Evolutionary conservation across 2,888 invertebrate genomes (phyloP), one percentile per base, ranked within the genome.

Genomic region (Gryllus longicercus): DNA sequence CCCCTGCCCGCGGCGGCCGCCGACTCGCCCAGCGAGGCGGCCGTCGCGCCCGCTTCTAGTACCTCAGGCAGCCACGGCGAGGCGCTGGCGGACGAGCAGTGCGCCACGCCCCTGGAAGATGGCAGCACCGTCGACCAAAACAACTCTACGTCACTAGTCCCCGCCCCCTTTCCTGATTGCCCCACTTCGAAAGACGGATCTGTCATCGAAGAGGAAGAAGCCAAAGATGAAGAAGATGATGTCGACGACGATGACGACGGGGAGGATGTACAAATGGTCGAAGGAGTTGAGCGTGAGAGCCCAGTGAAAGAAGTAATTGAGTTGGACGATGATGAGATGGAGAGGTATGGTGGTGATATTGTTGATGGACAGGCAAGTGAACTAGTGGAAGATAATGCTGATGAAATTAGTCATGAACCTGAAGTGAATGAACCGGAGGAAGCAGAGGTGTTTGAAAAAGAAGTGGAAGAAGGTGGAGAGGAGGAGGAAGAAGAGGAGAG

Each of bases 391-490:
- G 77, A 80, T 21, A 50, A 82, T 78, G 76, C 50, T 51, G 25
- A 78, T 76, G 76, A 80, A 75, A 38, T 38, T 38, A 38, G 38
- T 38, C 38, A 38, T 38, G 38, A 38, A 38, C 38, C 38, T 38
- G 38, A 38, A 50, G 51, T 74, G 79, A 79, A 77, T 74, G 77
- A 38, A 38, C 38, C 38, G 38, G 84, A 83, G 76, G 84, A 83
- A 25, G 83, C 83, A 77, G 80, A 84, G 12, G 79, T 77, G 82
- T 84, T 85, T 82, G 84, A 80, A 77, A 38, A 79, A 50, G 16
- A 77, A 18, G 80, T 79, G 87, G 87, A 81, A 86, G 79, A 81
- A 79, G 79, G 78, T 50, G 81, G 81, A 81, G 75, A 79, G 63
- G 77, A 78, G 50, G 78, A 51, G 75, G 79, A 82, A 63, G 81